A percentile compares a stretch with the other conserved stretches of the same genome.
phyloP scores from a whole-genome alignment of 2,888 invertebrate genomes.

The Leucoma salicis region DNA sequence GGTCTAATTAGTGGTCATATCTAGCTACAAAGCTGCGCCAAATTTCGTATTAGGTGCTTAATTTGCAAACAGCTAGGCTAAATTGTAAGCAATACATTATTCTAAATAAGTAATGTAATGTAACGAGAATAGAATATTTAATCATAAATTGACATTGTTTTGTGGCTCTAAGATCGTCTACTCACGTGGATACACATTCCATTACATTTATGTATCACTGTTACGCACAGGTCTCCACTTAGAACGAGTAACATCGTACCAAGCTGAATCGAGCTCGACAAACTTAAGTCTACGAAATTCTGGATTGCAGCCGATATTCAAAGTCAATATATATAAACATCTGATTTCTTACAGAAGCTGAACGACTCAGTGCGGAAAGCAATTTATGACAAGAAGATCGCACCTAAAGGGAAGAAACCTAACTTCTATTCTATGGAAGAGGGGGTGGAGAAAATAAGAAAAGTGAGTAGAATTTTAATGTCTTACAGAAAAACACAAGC shows the following conservation, averaged over 20 bases:
- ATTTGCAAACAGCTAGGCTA: neutral
- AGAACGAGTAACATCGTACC: too few species aligned
- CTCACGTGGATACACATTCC: too few species aligned
- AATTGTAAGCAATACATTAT: neutral
- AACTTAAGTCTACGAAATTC: too few species aligned
- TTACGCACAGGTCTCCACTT: too few species aligned
- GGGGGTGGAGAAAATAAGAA: slow-evolving; percentile 67
- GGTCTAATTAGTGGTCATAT: neutral
- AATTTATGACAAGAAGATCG: slow-evolving; percentile 76
- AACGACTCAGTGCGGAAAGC: slow-evolving; percentile 72
- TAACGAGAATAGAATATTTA: neutral
- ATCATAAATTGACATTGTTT: neutral
- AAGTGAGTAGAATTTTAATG: slow-evolving; percentile 37
- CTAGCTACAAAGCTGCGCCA: neutral
- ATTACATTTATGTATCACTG: too few species aligned
- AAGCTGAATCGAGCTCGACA: too few species aligned
- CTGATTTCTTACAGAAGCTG: slow-evolving; percentile 54
- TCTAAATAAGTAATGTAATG: neutral
- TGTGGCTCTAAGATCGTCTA: too few species aligned
- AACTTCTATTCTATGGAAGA: slow-evolving; percentile 71
- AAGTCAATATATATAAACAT: neutral
- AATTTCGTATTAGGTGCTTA: neutral
- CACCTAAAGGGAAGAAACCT: slow-evolving; percentile 67
- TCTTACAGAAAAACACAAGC: too few species aligned
- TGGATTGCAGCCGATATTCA: too few species aligned